A percentile compares a stretch with the other conserved stretches of the same genome.
Conservation (phyloP, 2,797 vertebrate genomes). For the Leucoraja ocellata region DNA sequence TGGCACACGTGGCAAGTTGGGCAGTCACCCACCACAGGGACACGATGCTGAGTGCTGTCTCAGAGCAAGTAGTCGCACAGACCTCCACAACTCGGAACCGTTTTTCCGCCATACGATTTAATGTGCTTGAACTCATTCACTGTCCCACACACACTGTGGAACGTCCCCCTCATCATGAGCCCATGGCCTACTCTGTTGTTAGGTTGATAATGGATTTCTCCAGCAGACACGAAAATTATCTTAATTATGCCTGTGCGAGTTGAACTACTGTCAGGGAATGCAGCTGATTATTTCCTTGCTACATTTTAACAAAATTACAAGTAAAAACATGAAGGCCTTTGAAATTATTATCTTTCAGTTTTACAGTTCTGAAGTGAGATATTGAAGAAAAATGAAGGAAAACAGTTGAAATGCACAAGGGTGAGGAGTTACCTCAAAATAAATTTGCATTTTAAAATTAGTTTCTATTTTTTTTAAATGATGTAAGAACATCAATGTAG, state of each 20-base stretch:
- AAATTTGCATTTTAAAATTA: not conserved
- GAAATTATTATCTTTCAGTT: not conserved
- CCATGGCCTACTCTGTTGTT: not conserved
- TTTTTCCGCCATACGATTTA: not conserved
- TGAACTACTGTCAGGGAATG: not conserved
- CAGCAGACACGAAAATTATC: not conserved
- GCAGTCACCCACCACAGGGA: too few species aligned
- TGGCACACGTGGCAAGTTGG: too few species aligned
- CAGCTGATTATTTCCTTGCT: not conserved
- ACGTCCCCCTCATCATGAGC: not conserved
- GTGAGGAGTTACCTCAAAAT: not conserved
- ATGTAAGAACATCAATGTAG: not conserved
- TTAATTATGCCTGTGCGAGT: conserved; percentile 14
- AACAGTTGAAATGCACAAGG: not conserved
- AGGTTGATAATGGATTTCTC: not conserved
- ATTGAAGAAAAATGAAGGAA: too few species aligned
- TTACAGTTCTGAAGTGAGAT: not conserved
- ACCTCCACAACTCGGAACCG: not conserved
- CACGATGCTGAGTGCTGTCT: not conserved
- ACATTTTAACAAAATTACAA: not conserved
- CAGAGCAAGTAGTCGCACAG: not conserved
- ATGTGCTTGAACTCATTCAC: not conserved
- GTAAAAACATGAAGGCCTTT: not conserved
- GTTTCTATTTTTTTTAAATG: not conserved
- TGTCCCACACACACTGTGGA: not conserved